Conservation (phyloP, 2,888 invertebrate genomes). For the Bellardia pandia region DNA sequence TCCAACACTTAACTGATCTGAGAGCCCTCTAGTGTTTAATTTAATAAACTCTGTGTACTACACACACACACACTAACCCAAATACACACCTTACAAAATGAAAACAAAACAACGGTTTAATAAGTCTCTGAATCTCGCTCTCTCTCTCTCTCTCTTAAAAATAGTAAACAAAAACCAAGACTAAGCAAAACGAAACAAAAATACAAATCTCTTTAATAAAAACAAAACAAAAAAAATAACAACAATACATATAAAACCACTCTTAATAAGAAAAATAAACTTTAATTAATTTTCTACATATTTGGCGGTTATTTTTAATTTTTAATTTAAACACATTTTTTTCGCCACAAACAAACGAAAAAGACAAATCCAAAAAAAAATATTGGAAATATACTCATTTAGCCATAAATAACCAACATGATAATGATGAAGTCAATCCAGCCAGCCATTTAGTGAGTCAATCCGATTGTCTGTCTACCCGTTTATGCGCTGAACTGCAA, state of each 20-base stretch:
- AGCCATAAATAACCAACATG: slow-evolving; percentile 51
- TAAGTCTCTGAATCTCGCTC: not conserved
- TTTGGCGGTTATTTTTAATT: slow-evolving; percentile 56
- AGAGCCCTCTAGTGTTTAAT: slow-evolving; percentile 10
- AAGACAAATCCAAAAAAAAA: not conserved
- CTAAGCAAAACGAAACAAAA: not conserved
- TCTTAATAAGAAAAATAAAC: slow-evolving; percentile 12
- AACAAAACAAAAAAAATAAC: slow-evolving; percentile 9
- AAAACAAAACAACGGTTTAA: not conserved
- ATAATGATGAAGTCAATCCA: not conserved
- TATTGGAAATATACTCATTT: slow-evolving; percentile 53
- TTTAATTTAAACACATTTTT: slow-evolving; percentile 31
- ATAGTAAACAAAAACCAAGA: not conserved
- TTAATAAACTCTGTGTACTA: not conserved
- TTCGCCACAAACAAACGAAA: not conserved
- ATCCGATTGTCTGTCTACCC: not conserved
- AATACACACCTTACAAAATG: not conserved
- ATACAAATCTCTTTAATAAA: not conserved
- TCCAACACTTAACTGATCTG: not conserved
- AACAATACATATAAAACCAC: slow-evolving; percentile 2
- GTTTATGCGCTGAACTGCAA: slow-evolving; percentile 56
- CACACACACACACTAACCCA: not conserved
- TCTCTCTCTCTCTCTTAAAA: not conserved
- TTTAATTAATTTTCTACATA: slow-evolving; percentile 66
- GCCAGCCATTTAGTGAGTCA: slow-evolving; percentile 16